Conservation (phyloP, 2,888 invertebrate genomes). For the Cerceris ruficornis region DNA sequence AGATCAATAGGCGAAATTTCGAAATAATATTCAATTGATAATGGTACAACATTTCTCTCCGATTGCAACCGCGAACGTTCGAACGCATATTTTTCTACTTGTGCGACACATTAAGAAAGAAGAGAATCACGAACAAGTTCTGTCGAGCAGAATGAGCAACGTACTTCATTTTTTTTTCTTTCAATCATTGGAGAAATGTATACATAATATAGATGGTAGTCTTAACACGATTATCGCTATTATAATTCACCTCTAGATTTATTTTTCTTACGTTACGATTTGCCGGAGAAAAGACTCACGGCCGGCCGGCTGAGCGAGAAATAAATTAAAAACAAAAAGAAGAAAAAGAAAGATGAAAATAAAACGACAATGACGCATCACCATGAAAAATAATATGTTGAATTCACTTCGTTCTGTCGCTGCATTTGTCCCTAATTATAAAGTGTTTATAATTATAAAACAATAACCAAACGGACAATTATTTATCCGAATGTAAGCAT, state of each 20-base stretch:
- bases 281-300: slow-evolving; percentile 54
- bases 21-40: not conserved
- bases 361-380: slow-evolving; percentile 22
- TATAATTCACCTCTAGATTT: slow-evolving; percentile 66
- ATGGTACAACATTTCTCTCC: too few relatives aligned
- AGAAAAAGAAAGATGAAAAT: too few relatives aligned
- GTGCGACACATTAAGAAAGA: slow-evolving; percentile 28
- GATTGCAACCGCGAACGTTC: too few relatives aligned
- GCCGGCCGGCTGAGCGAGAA: slow-evolving; percentile 55
- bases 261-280: slow-evolving; percentile 52
- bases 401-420: slow-evolving; percentile 7
- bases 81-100: slow-evolving; percentile 1
- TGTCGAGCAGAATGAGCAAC: slow-evolving; percentile 57
- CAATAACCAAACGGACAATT: too few relatives aligned
- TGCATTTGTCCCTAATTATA: not conserved
- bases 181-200: slow-evolving; percentile 60
- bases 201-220: slow-evolving; percentile 70
- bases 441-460: too few relatives aligned
- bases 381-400: slow-evolving; percentile 38
- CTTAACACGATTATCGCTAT: slow-evolving; percentile 67
- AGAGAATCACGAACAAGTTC: slow-evolving; percentile 38
- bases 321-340: slow-evolving; percentile 51
- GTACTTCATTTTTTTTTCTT: slow-evolving; percentile 28
- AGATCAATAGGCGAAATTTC: slow-evolving; percentile 34
- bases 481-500: too few relatives aligned